Conservation (phyloP, 2,113 vertebrate genomes). For the Cercopithecus mona region DNA sequence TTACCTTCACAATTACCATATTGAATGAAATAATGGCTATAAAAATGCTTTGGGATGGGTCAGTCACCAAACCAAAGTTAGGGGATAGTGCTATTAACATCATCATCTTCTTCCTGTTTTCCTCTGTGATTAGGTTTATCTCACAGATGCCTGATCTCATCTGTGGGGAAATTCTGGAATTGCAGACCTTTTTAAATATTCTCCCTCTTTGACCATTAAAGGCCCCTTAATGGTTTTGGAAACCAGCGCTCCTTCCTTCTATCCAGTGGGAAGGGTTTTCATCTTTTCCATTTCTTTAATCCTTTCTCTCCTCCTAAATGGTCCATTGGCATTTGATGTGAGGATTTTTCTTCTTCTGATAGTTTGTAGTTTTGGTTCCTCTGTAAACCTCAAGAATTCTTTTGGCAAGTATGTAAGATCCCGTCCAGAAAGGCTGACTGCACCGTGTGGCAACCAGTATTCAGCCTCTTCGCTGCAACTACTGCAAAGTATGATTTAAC, state of each 20-base stretch:
- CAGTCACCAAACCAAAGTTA: not conserved
- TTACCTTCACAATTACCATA: too few species aligned
- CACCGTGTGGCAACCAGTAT: fast-evolving
- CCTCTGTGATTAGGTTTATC: too few species aligned
- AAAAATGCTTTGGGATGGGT: not conserved
- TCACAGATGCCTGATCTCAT: not conserved
- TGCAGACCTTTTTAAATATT: not conserved
- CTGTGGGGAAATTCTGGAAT: not conserved
- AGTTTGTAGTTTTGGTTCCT: not conserved
- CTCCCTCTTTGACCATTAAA: not conserved
- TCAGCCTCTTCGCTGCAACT: not conserved
- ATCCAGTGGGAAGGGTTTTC: not conserved
- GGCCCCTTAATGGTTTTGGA: not conserved
- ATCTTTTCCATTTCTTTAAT: not conserved
- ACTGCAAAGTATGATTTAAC: not conserved
- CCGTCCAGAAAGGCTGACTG: fast-evolving
- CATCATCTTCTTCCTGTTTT: not conserved
- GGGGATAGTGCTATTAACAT: not conserved
- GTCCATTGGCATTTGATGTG: not conserved
- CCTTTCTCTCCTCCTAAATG: not conserved
- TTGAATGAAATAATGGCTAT: not conserved
- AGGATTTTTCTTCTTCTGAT: not conserved
- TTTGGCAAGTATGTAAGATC: not conserved
- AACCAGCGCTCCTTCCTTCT: not conserved
- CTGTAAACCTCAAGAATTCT: not conserved